These are phyloP conservation scores for Ophthalmolycus amberensis DNA, from an alignment of 2,113 vertebrate species.

Conservation along the genomic window DNA sequence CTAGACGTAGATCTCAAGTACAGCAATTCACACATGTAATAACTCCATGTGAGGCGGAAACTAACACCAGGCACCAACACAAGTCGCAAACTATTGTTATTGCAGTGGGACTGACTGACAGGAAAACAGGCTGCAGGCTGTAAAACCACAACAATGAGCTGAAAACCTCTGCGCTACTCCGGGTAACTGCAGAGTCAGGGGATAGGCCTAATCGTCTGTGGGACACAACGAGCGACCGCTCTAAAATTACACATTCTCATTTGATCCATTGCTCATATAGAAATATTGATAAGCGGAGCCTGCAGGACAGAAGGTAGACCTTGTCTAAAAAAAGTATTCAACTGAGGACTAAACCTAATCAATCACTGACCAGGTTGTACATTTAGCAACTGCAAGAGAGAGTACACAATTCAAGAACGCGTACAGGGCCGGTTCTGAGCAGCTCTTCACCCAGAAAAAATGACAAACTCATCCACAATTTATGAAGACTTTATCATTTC, in stretches of 20 bases:
- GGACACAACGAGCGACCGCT: neutral
- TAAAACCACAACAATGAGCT: neutral
- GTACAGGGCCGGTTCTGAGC: neutral
- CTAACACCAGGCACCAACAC: slow-evolving; percentile 2
- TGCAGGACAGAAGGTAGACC: no score
- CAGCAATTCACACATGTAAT: neutral
- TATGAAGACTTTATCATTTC: neutral
- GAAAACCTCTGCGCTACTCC: neutral
- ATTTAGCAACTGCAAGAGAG: neutral
- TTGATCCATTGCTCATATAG: neutral
- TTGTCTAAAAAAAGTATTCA: no score
- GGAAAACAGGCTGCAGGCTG: neutral
- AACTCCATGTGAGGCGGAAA: neutral
- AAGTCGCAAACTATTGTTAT: neutral
- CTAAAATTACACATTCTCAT: neutral
- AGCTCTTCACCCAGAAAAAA: no score
- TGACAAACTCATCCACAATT: neutral
- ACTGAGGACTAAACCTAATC: neutral
- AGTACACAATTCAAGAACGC: neutral
- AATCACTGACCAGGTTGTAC: neutral
- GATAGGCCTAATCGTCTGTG: neutral
- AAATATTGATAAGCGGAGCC: neutral
- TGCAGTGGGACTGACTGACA: neutral
- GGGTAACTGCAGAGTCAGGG: neutral
- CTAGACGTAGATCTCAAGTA: neutral